Conservation (phyloP, 2,797 vertebrate genomes). For the Carcharodon carcharias region DNA sequence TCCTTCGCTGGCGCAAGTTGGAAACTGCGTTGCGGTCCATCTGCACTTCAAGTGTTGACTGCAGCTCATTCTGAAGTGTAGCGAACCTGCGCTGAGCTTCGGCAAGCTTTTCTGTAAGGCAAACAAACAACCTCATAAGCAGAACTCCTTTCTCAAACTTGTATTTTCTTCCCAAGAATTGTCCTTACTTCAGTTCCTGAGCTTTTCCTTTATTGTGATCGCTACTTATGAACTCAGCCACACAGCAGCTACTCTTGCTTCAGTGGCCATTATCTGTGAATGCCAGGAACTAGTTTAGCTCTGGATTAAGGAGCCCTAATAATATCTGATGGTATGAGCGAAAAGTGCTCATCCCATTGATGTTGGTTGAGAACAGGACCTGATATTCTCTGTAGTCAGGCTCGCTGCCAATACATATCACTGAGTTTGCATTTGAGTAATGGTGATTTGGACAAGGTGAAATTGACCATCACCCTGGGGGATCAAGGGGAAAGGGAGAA, state of each 20-base stretch:
- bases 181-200: neutral
- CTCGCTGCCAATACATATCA: neutral
- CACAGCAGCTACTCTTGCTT: neutral
- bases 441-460: neutral
- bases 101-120: slow-evolving; percentile 79
- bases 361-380: neutral
- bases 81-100: slow-evolving; percentile 92
- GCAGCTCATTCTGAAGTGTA: slow-evolving; percentile 90
- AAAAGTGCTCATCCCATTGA: neutral
- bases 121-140: neutral
- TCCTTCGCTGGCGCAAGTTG: slow-evolving; percentile 77
- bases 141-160: neutral
- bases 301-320: neutral
- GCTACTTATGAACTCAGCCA: neutral
- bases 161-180: neutral
- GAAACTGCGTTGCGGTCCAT: slow-evolving; percentile 76
- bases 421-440: neutral
- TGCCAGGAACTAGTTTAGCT: neutral
- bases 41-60: slow-evolving; percentile 90
- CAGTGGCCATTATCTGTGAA: neutral
- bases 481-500: neutral
- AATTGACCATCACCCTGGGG: neutral
- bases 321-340: neutral
- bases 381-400: neutral
- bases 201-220: neutral